phyloP scores from a whole-genome alignment of 2,888 invertebrate genomes.

The Clunio marinus region DNA sequence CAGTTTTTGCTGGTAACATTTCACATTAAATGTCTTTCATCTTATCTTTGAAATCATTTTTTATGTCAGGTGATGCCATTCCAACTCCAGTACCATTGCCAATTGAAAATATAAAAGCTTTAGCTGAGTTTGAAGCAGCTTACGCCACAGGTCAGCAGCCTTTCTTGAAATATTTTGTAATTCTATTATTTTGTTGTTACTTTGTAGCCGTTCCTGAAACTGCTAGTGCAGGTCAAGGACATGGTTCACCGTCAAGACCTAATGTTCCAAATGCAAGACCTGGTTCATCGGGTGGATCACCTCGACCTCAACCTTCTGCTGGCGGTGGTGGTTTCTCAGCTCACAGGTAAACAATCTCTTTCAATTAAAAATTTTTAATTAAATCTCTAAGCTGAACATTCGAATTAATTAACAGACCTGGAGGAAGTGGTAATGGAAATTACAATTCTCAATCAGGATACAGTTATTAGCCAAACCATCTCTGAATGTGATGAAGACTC shows the following conservation, averaged over 20 bases:
- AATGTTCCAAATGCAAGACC: neutral
- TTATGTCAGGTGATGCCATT: slow-evolving; percentile 27
- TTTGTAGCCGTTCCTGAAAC: slow-evolving; percentile 32
- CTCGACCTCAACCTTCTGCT: neutral
- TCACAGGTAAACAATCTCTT: neutral
- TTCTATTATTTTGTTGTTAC: neutral
- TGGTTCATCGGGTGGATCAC: neutral
- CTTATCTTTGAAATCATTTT: too few relatives aligned
- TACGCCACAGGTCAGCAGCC: slow-evolving; percentile 40
- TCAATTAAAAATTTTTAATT: neutral
- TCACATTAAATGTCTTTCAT: too few relatives aligned
- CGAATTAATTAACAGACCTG: slow-evolving; percentile 31
- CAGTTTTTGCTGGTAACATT: too few relatives aligned
- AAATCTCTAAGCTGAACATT: neutral
- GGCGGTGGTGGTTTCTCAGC: neutral
- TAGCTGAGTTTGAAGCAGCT: slow-evolving; percentile 55
- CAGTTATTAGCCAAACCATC: slow-evolving; percentile 48
- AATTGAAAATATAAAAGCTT: slow-evolving; percentile 58
- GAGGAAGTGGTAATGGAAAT: slow-evolving; percentile 50
- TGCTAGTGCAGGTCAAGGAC: slow-evolving; percentile 7
- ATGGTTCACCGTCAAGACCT: neutral
- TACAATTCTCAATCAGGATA: slow-evolving; percentile 53
- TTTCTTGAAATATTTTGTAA: neutral
- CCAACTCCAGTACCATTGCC: slow-evolving; percentile 61
- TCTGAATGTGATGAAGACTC: neutral